A percentile compares a stretch with the other conserved stretches of the same genome.
These are phyloP conservation scores for Chloromyia formosa DNA, from an alignment of 2,888 invertebrate genomes.

Conservation along the genomic window DNA sequence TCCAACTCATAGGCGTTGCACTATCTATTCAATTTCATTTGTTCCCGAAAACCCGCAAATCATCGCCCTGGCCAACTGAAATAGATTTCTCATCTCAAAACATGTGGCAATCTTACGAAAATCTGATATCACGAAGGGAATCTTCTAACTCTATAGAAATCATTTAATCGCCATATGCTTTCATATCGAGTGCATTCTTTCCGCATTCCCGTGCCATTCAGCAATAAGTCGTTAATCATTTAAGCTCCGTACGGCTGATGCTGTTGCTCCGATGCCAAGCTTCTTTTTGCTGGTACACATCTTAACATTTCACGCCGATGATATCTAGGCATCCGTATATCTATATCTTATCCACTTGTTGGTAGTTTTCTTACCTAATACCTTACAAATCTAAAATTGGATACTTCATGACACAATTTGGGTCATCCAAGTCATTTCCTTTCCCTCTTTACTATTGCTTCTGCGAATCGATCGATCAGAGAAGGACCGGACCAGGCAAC, in stretches of 20 bases:
- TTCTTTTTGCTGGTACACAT: background rate
- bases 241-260: background rate
- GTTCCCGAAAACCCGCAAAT: background rate
- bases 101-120: background rate
- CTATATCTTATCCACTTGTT: conserved; percentile 1
- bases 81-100: background rate
- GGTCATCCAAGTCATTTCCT: conserved; percentile 35
- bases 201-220: conserved; percentile 21
- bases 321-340: background rate
- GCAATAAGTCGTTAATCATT: conserved; percentile 19
- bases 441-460: conserved; percentile 19
- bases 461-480: conserved; percentile 17
- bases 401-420: conserved; percentile 20
- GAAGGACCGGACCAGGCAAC: no score
- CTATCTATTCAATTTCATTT: no score
- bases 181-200: conserved; percentile 17
- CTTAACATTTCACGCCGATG: background rate
- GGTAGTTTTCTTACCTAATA: conserved; percentile 29
- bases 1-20: no score
- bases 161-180: conserved; percentile 20
- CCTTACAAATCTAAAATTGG: conserved; percentile 33
- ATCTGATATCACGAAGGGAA: background rate
- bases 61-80: background rate
- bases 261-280: no score
- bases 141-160: background rate